phyloP scores from a whole-genome alignment of 1,140 invertebrate genomes.

The Spodoptera litura region DNA sequence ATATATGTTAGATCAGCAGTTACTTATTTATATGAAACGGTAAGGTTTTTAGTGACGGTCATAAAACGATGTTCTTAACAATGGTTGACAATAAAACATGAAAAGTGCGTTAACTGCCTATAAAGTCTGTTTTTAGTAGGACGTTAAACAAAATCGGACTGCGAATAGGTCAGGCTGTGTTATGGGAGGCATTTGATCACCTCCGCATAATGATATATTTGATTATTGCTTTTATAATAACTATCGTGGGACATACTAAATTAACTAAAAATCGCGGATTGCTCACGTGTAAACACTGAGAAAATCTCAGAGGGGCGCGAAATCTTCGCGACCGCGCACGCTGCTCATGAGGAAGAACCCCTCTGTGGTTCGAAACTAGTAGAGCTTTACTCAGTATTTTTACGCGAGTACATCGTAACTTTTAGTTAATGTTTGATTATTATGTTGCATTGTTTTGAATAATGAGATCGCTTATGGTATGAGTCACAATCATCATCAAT shows the following conservation, averaged over 20 bases:
- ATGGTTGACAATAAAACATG: constrained; percentile 78
- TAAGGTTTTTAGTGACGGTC: constrained; percentile 70
- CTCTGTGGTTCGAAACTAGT: no score
- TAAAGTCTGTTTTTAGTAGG: constrained; percentile 77
- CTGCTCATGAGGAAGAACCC: no score
- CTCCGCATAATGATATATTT: constrained; percentile 7
- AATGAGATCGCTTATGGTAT: background rate
- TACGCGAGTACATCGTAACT: no score
- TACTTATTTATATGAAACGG: constrained; percentile 67
- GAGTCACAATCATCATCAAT: no score
- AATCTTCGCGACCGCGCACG: no score
- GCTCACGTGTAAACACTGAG: no score
- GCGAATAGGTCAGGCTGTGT: constrained; percentile 49
- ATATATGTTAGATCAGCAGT: constrained; percentile 56
- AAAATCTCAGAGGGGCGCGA: no score
- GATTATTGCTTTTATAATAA: background rate
- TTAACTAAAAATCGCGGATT: no score
- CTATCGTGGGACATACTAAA: no score
- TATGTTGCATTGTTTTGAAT: constrained; percentile 3
- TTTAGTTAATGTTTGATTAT: constrained; percentile 1
- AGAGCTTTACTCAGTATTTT: no score
- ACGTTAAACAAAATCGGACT: constrained; percentile 60
- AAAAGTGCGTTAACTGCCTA: constrained; percentile 78
- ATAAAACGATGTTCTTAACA: constrained; percentile 76
- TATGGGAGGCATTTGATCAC: constrained; percentile 37